Base-by-base conservation (phyloP, 2,888 invertebrate species). In the Colostygia pectinataria region DNA sequence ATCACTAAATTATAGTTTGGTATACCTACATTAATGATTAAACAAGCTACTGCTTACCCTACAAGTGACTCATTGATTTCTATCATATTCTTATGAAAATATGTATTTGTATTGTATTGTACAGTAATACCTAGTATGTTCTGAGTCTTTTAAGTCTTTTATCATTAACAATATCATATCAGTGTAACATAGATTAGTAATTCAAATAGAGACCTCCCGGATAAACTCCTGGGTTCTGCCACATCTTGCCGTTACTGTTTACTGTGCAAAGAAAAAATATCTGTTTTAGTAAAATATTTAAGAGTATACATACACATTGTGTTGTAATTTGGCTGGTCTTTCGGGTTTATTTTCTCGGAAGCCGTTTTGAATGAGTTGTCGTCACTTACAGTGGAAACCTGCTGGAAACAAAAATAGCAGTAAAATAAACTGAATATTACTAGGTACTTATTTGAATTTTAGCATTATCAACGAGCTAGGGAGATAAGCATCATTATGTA, bases 281-380 rank as follows among this genome's bases (percentile, higher is more conserved):
- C 31, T 8, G 8, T 39, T 55, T 59, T 77, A 61, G 71, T 49
- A 59, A 57, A 51, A 53, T 61, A 49, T 48, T 57, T 59, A 12
- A 65, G 50, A 10, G 3, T 12, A 77, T 87, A 90, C 85, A 81
- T 90, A 91, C 91, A 90, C 91, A 91, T 91, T 42, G 89, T 89
- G 71, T 75, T 83, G 84, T 90, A 90, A 75, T 87, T 90, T 37
- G 81, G 80, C 57, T 86, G 81, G 23, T 80, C 80, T 66, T 83
- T 77, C 23, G 77, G 55, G 61, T 81, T 86, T 60, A 88, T 55
- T 54, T 81, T 85, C 70, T 86, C 71, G 59, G 84, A 66, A 65
- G 79, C 86, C 89, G 83, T 88, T 81, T 80, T 87, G 77, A 69
- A 53, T 24, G 68, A 59, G 40, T 61, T 55, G 64, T 66, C 60